A percentile compares a stretch with the other conserved stretches of the same genome.
Evolutionary conservation across 2,797 vertebrate species (phyloP).

Genomic region (Pantherophis vulpinus): DNA sequence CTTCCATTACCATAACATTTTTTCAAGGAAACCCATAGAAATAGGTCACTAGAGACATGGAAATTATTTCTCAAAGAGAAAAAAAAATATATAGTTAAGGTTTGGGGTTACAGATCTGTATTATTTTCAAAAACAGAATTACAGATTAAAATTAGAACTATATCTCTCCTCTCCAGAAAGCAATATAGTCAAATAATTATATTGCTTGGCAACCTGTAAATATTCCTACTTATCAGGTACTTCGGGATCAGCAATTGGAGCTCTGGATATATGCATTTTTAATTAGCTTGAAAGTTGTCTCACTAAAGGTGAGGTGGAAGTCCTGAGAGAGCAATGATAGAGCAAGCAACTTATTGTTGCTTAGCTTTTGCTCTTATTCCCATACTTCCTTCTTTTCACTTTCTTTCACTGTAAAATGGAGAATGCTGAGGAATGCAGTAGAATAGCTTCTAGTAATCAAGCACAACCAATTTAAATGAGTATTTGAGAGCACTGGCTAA

Average conservation of each 20-base stretch:
- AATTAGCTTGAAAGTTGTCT: not conserved
- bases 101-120: not conserved
- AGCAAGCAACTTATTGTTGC: not conserved
- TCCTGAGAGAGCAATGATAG: not conserved
- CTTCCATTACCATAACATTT: conserved; percentile 21
- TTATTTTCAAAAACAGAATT: not conserved
- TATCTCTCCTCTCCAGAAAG: fast-evolving
- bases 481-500: not conserved
- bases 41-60: not conserved
- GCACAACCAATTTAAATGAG: not conserved
- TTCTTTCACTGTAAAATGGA: not conserved
- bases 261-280: not conserved
- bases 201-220: not conserved
- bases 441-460: not conserved
- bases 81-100: not conserved
- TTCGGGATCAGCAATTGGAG: not conserved
- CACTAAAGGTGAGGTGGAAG: not conserved
- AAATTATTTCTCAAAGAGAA: not conserved
- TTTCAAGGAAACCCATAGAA: conserved; percentile 2
- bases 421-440: not conserved
- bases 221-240: not conserved
- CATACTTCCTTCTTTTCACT: not conserved
- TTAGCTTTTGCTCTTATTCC: not conserved
- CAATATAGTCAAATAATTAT: not conserved
- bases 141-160: not conserved